Conservation (phyloP, 2,113 vertebrate genomes). For the Microcebus ravelobensis region DNA sequence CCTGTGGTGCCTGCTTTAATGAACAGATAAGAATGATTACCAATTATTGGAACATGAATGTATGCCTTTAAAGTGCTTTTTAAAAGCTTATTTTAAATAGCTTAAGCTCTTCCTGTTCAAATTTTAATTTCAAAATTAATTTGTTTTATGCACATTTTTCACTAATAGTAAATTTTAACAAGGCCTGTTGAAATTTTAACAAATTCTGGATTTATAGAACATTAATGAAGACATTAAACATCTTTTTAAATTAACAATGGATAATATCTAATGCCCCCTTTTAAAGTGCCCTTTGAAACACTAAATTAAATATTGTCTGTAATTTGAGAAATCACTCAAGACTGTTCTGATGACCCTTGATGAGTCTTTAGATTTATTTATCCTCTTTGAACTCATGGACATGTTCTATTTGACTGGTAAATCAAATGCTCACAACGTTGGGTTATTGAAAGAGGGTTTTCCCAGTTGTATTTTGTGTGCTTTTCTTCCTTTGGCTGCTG, state of each 20-base stretch:
- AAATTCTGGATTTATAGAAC: constrained; percentile 48
- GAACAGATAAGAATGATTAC: constrained; percentile 33
- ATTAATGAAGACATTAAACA: neutral
- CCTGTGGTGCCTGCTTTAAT: constrained; percentile 18
- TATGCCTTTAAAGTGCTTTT: constrained; percentile 25
- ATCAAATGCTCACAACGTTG: neutral
- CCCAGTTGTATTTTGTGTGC: neutral
- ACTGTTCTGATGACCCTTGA: neutral
- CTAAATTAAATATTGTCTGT: neutral
- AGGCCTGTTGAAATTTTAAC: constrained; percentile 31
- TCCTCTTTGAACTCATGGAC: constrained; percentile 1
- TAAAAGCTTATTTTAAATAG: constrained; percentile 32
- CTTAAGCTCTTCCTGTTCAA: constrained; percentile 39
- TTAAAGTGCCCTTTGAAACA: neutral
- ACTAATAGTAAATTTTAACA: constrained; percentile 35
- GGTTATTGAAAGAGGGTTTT: constrained; percentile 9
- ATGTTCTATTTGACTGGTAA: neutral
- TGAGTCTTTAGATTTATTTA: constrained; percentile 20
- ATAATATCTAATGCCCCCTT: neutral
- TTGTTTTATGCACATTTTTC: constrained; percentile 42
- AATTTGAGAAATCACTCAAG: constrained; percentile 8
- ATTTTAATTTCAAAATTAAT: constrained; percentile 53
- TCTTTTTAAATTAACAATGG: neutral
- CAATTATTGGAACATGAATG: constrained; percentile 57
- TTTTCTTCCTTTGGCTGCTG: neutral